These are phyloP conservation scores for Lissonota sp. DNA, from an alignment of 2,888 invertebrate genomes.

Conservation along the genomic window DNA sequence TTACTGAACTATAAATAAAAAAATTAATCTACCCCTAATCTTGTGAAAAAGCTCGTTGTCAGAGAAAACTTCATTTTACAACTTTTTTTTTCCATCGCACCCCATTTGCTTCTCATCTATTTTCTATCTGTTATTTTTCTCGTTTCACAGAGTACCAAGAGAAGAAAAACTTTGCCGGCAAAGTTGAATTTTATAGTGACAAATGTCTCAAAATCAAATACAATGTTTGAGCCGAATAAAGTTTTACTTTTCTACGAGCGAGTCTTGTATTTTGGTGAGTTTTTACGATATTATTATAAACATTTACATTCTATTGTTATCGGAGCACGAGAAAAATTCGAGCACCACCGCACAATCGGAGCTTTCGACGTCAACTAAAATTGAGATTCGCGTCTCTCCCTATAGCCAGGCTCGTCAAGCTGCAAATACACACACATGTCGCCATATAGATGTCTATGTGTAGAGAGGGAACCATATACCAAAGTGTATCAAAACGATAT, in stretches of 20 bases:
- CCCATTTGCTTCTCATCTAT: background rate
- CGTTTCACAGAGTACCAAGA: too few species aligned
- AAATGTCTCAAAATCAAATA: too few species aligned
- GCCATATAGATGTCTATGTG: background rate
- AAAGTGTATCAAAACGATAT: slow-evolving; percentile 4
- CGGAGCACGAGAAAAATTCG: slow-evolving; percentile 30
- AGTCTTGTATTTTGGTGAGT: background rate
- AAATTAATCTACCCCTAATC: too few species aligned
- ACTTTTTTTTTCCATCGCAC: too few species aligned
- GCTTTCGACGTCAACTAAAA: slow-evolving; percentile 77
- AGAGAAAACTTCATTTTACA: too few species aligned
- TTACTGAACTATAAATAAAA: too few species aligned
- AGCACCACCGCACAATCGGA: slow-evolving; percentile 69
- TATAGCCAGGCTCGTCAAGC: slow-evolving; percentile 66
- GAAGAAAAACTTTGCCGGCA: too few species aligned
- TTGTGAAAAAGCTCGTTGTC: too few species aligned
- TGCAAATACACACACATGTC: slow-evolving; percentile 37
- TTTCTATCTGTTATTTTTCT: too few species aligned
- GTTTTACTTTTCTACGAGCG: too few species aligned
- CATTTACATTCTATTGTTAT: background rate
- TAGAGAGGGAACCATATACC: background rate
- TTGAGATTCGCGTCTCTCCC: slow-evolving; percentile 69
- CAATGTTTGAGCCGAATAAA: too few species aligned
- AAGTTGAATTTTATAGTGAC: too few species aligned
- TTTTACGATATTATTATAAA: background rate